Base-by-base conservation (phyloP, 2,113 vertebrate genomes). In the Coturnix japonica region DNA sequence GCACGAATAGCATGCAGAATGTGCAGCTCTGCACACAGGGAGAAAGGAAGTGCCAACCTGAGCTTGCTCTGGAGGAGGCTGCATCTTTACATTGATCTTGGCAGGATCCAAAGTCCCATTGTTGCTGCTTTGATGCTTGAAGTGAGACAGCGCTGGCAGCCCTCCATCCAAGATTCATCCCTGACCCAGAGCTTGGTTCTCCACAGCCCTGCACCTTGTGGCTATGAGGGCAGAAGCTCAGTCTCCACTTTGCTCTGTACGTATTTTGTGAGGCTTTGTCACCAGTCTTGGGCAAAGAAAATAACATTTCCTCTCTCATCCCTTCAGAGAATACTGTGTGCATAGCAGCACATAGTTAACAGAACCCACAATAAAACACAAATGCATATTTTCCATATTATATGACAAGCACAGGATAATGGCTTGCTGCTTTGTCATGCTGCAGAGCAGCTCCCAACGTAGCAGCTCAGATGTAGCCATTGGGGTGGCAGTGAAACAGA, bases 141-240 rank as follows among this genome's bases (percentile, higher is more conserved):
- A 61, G 6, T 37, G 16, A 39, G 28, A 73, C 37, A 43, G 23
- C 22, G 76, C 8, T 28, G 47, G 31, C 59, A 75, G 3, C 5
- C 7, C 7, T 61, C 44, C 33, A 26, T 30, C 71, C 71, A 63
- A 73, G 91, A 43, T 22, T 76, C 64, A 5, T 21, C 21, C 5
- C 7, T 44, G 37, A 59, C 20, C 33, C 53, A 19, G 63, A 16
- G 22, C 8, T 7, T 13, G 6, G 33, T 5, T 63, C 17, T 73
- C 28, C 66, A 18, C 37, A 63, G 28, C 49, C 26, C 33, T 39
- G 33, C 5, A 15, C 13, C n/a, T 75, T 20, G 16, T 6, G n/a
- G n/a, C 26, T 57, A 57, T n/a, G 30, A n/a, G 54, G 44, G 26
- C 13, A 11, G 0, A 1, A 81, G 35, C 2, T 51, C 39, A 5